These are phyloP conservation scores for Zonitis immaculata DNA, from an alignment of 2,888 invertebrate species.

Conservation along the genomic window DNA sequence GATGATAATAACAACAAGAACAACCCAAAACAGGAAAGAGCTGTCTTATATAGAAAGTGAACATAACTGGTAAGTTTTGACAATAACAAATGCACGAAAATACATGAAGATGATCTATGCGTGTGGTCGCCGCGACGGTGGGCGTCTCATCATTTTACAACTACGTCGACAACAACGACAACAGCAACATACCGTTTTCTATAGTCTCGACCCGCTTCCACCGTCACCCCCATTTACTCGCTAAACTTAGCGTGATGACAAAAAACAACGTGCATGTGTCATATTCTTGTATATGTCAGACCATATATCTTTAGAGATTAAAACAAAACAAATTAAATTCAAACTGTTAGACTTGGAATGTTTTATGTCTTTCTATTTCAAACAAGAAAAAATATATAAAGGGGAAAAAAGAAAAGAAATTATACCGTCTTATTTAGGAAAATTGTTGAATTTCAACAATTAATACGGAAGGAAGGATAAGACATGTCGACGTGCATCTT, in stretches of 20 bases:
- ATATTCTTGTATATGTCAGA: conserved; percentile 26
- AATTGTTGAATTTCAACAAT: too few species aligned
- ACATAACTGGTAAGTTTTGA: conserved; percentile 27
- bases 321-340: conserved; percentile 21
- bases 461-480: conserved; percentile 23
- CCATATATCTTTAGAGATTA: conserved; percentile 26
- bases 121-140: conserved; percentile 38
- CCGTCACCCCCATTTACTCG: conserved; percentile 34
- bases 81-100: conserved; percentile 29
- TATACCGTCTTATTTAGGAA: too few species aligned
- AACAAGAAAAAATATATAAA: too few species aligned
- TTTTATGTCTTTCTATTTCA: too few species aligned
- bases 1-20: conserved; percentile 19
- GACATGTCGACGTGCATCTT: conserved; percentile 40
- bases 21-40: conserved; percentile 27
- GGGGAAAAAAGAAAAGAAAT: too few species aligned
- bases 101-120: conserved; percentile 36
- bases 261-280: conserved; percentile 32
- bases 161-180: conserved; percentile 14
- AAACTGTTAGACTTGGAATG: neutral
- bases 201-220: conserved; percentile 7
- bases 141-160: conserved; percentile 29
- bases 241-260: conserved; percentile 40
- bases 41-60: conserved; percentile 25
- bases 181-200: conserved; percentile 19